Conservation (phyloP, 2,797 vertebrate genomes). For the Gambelia wislizenii region DNA sequence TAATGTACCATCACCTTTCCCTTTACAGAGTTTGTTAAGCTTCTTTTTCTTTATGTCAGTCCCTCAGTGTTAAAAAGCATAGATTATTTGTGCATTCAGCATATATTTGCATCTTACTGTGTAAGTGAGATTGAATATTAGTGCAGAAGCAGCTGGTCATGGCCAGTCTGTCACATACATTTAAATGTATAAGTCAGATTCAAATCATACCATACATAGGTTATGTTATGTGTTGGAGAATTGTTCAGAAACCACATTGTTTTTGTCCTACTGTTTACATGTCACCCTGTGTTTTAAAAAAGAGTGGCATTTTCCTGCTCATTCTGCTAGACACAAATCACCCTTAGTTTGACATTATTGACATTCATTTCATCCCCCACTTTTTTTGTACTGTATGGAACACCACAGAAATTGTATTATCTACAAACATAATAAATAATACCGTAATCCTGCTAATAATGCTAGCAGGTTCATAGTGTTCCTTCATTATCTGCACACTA, state of each 20-base stretch:
- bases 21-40: not conserved
- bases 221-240: not conserved
- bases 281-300: conserved; percentile 6
- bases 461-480: not conserved
- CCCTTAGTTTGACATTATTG: not conserved
- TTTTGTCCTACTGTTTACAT: not conserved
- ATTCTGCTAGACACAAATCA: not conserved
- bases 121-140: conserved; percentile 23
- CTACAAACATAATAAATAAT: not conserved
- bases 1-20: not conserved
- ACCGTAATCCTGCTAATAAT: not conserved
- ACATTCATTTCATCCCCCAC: not conserved
- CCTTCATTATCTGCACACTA: not conserved
- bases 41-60: conserved; percentile 1
- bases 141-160: conserved; percentile 3
- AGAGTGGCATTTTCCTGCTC: not conserved
- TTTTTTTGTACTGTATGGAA: not conserved
- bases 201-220: not conserved
- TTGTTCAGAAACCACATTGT: not conserved
- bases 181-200: not conserved
- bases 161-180: not conserved
- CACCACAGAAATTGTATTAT: not conserved
- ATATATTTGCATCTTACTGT: not conserved
- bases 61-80: not conserved
- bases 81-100: not conserved